phyloP scores from a whole-genome alignment of 2,797 vertebrate genomes.

The Pseudocheirus occidentalis region DNA sequence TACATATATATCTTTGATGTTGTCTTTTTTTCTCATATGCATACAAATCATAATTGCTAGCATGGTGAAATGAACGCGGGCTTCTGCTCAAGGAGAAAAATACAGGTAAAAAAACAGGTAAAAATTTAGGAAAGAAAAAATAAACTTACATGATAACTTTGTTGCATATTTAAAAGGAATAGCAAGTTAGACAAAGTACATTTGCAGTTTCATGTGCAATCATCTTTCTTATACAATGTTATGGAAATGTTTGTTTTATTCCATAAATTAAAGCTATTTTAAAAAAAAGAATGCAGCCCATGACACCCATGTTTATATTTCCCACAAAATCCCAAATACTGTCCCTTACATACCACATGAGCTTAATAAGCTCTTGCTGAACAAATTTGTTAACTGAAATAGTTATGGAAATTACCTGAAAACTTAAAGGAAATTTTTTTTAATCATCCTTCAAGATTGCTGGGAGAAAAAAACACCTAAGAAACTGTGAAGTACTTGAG shows the following conservation, averaged over 20 bases:
- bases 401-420: conserved; percentile 44
- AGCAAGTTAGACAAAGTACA: no score
- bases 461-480: conserved; percentile 9
- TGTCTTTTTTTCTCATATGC: neutral
- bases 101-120: neutral
- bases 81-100: neutral
- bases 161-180: no score
- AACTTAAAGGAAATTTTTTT: neutral
- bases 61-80: neutral
- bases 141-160: no score
- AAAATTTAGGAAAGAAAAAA: neutral
- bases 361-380: conserved; percentile 43
- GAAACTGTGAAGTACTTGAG: neutral
- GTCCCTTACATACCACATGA: neutral
- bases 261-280: no score
- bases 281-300: neutral
- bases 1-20: neutral
- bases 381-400: conserved; percentile 41
- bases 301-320: neutral
- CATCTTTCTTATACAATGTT: no score
- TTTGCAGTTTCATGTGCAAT: no score
- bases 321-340: conserved; percentile 10
- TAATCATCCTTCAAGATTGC: neutral
- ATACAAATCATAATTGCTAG: neutral
- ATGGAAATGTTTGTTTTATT: no score